Conservation (phyloP, 2,888 invertebrate genomes). For the Uropetala carovei region DNA sequence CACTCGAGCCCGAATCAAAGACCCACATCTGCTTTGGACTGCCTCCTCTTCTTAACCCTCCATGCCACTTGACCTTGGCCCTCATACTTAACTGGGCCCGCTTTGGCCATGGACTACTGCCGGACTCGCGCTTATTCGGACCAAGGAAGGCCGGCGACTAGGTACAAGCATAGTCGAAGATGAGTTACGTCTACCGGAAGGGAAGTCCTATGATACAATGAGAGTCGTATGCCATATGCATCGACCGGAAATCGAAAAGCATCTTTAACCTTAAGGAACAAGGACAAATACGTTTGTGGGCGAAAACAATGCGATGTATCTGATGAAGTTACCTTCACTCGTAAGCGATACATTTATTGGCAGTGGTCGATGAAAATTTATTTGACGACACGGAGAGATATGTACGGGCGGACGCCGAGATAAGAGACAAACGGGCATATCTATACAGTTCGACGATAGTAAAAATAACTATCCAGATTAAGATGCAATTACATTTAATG, state of each 20-base stretch:
- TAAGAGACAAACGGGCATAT: background rate
- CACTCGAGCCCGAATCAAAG: constrained; percentile 14
- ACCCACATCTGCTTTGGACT: constrained; percentile 6
- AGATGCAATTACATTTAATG: background rate
- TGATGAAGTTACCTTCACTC: background rate
- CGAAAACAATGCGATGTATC: background rate
- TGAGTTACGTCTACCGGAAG: constrained; percentile 18
- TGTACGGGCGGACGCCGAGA: background rate
- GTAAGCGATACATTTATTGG: background rate
- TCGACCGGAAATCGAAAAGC: background rate
- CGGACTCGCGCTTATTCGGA: constrained; percentile 26
- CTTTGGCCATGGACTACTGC: constrained; percentile 15
- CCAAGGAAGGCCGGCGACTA: background rate
- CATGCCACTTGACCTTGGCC: constrained; percentile 20
- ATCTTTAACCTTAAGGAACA: constrained; percentile 1
- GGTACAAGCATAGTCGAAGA: background rate
- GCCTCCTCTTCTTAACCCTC: constrained; percentile 1
- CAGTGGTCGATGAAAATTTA: background rate
- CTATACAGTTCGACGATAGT: background rate
- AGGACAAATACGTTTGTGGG: background rate
- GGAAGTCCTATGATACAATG: background rate
- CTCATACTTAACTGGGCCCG: constrained; percentile 31
- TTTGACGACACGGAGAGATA: background rate
- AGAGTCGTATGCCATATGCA: background rate
- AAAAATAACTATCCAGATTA: background rate